Evolutionary conservation across 2,888 invertebrate species (phyloP).

Genomic region (Tineola bisselliella): DNA sequence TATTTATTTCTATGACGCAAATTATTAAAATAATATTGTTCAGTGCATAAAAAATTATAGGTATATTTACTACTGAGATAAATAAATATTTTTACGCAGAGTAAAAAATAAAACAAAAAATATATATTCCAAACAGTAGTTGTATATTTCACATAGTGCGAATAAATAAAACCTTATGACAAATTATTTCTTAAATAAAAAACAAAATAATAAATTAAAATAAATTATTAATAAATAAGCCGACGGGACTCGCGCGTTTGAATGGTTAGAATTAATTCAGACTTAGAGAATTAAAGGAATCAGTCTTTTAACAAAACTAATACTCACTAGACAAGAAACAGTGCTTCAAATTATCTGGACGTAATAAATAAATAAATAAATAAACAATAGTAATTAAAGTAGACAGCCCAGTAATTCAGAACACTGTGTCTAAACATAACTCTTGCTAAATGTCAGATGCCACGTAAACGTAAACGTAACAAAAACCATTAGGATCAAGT

Average conservation of each 20-base stretch:
- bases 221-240: slow-evolving; percentile 38
- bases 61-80: too few species aligned
- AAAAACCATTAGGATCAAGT: slow-evolving; percentile 35
- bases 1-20: too few species aligned
- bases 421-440: slow-evolving; percentile 36
- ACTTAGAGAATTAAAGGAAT: slow-evolving; percentile 31
- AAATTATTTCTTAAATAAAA: slow-evolving; percentile 22
- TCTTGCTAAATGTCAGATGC: slow-evolving; percentile 61
- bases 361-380: slow-evolving; percentile 20
- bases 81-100: too few species aligned
- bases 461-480: slow-evolving; percentile 28
- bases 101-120: slow-evolving; percentile 1
- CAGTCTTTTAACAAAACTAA: slow-evolving; percentile 35
- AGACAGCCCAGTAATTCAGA: slow-evolving; percentile 39
- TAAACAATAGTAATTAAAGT: slow-evolving; percentile 20
- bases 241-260: slow-evolving; percentile 57
- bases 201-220: slow-evolving; percentile 44
- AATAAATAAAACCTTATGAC: slow-evolving; percentile 59
- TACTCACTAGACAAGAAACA: slow-evolving; percentile 19
- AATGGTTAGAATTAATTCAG: slow-evolving; percentile 27
- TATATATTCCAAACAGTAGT: not conserved
- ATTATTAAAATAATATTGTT: too few species aligned
- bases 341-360: slow-evolving; percentile 41
- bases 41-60: too few species aligned
- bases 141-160: slow-evolving; percentile 43